A percentile compares a stretch with the other conserved stretches of the same genome.
Evolutionary conservation across 2,797 vertebrate genomes (phyloP).

Genomic region (Yasuhikotakia modesta): DNA sequence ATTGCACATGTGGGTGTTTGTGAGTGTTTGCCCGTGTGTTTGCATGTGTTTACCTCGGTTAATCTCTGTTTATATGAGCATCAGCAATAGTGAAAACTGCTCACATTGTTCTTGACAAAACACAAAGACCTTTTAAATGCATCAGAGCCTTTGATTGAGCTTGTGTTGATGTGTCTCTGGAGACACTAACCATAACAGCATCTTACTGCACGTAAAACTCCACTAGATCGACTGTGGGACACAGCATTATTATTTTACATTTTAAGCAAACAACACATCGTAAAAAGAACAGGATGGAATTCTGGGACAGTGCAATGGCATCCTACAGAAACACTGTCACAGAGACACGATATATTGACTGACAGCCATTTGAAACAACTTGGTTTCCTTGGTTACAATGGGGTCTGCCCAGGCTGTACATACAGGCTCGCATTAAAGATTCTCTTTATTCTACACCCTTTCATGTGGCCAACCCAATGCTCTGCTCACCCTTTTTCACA

Average conservation of each 20-base stretch:
- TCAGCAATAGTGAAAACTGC: constrained; percentile 11
- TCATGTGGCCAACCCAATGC: constrained; percentile 50
- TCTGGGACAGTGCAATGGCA: neutral
- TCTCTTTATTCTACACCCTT: constrained; percentile 67
- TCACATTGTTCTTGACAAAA: constrained; percentile 15
- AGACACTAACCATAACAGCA: neutral
- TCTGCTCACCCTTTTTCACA: constrained; percentile 58
- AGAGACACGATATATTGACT: constrained; percentile 12
- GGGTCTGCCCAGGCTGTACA: constrained; percentile 19
- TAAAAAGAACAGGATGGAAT: neutral
- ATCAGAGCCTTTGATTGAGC: constrained; percentile 1
- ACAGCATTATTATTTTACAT: neutral
- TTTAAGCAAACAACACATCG: neutral
- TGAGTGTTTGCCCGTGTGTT: constrained; percentile 31
- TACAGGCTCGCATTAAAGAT: constrained; percentile 66
- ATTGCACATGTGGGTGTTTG: constrained; percentile 45
- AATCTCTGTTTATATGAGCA: constrained; percentile 37
- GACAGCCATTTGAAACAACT: constrained; percentile 23
- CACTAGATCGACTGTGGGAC: neutral
- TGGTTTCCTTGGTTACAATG: constrained; percentile 33
- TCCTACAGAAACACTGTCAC: neutral
- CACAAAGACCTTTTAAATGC: neutral
- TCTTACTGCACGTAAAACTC: neutral
- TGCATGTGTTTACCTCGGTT: constrained; percentile 44
- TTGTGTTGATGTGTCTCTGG: neutral